A percentile compares a stretch with the other conserved stretches of the same genome.
These are phyloP conservation scores for Limnephilus rhombicus DNA, from an alignment of 2,888 invertebrate genomes.

Conservation along the genomic window DNA sequence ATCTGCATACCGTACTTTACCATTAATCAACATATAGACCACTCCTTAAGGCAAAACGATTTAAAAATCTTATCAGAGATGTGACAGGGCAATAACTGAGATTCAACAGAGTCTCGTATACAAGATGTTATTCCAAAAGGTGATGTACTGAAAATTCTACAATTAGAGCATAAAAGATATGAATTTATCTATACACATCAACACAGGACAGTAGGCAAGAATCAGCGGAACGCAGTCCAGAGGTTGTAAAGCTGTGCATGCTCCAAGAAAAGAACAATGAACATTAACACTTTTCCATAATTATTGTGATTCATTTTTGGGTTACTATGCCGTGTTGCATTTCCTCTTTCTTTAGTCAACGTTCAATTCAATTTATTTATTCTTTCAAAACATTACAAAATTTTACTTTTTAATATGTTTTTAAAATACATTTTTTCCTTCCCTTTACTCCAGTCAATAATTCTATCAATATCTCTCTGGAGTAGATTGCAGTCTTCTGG, in stretches of 20 bases:
- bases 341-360: too few species aligned
- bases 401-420: too few species aligned
- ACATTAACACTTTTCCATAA: background rate
- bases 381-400: too few species aligned
- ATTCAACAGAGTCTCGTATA: background rate
- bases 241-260: background rate
- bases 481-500: too few species aligned
- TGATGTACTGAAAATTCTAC: background rate
- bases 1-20: constrained; percentile 74
- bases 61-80: background rate
- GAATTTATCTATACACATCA: background rate
- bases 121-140: background rate
- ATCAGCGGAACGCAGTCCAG: background rate
- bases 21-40: background rate
- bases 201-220: background rate
- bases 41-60: background rate
- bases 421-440: too few species aligned
- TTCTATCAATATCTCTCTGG: too few species aligned
- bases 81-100: background rate
- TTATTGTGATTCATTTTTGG: too few species aligned
- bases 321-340: too few species aligned
- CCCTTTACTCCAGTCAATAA: too few species aligned
- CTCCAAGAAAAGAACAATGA: background rate
- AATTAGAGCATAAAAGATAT: background rate
- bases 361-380: too few species aligned